These are phyloP conservation scores for Lordiphosa mommai DNA, from an alignment of 1,140 invertebrate species.

Conservation along the genomic window DNA sequence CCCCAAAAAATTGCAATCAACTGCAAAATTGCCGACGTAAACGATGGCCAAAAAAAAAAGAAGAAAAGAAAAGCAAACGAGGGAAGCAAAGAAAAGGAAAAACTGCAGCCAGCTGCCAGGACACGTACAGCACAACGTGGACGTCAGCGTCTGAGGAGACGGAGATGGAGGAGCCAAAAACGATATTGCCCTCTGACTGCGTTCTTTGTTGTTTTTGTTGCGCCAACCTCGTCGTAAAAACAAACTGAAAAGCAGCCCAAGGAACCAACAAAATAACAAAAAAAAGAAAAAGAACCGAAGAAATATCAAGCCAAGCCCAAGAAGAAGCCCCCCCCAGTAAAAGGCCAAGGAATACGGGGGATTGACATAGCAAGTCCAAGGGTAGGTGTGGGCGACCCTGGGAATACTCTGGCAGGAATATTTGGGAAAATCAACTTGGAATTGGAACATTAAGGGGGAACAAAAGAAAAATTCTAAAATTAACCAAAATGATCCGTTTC, in stretches of 20 bases:
- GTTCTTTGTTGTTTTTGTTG: slow-evolving; percentile 39
- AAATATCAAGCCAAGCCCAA: slow-evolving; percentile 18
- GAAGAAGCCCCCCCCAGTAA: slow-evolving; percentile 7
- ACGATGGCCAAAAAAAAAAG: slow-evolving; percentile 54
- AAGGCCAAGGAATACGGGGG: slow-evolving; percentile 26
- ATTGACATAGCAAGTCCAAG: not conserved
- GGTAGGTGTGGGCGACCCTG: not conserved
- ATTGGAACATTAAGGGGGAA: no score
- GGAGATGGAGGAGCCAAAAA: slow-evolving; percentile 36
- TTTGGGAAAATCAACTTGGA: no score
- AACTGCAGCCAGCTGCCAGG: slow-evolving; percentile 70
- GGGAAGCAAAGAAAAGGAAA: slow-evolving; percentile 6
- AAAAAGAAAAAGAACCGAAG: slow-evolving; percentile 8
- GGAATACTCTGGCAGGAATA: not conserved
- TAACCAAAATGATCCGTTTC: no score
- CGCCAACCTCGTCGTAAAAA: slow-evolving; percentile 63
- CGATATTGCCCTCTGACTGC: slow-evolving; percentile 32
- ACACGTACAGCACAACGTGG: slow-evolving; percentile 63
- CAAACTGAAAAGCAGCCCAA: slow-evolving; percentile 62
- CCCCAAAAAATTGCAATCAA: slow-evolving; percentile 78
- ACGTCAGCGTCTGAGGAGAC: slow-evolving; percentile 20
- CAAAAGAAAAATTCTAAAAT: no score
- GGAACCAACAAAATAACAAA: slow-evolving; percentile 23
- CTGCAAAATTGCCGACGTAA: slow-evolving; percentile 79
- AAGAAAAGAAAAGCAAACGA: slow-evolving; percentile 1